Evolutionary conservation across 2,888 invertebrate species (phyloP).

Genomic region (Megalurothrips usitatus): DNA sequence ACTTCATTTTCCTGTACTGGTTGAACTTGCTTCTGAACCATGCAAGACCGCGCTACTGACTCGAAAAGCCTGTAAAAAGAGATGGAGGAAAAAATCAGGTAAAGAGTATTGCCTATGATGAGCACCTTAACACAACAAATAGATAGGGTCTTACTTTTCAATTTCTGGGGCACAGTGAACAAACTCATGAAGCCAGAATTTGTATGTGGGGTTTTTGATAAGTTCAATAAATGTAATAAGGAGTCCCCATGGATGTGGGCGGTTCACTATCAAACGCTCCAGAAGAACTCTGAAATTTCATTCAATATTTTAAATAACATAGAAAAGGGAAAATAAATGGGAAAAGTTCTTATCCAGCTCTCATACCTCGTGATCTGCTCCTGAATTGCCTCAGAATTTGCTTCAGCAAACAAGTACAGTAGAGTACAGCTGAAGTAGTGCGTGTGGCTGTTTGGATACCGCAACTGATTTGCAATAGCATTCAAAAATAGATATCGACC

Average conservation of each 20-base stretch:
- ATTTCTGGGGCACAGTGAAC: constrained; percentile 99
- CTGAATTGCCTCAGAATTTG: constrained; percentile 94
- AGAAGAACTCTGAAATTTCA: constrained; percentile 69
- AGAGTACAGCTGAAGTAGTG: constrained; percentile 99
- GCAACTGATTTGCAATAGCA: constrained; percentile 96
- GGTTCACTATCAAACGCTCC: constrained; percentile 94
- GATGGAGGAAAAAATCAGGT: not conserved
- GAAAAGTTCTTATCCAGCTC: not conserved
- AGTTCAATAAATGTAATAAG: constrained; percentile 98
- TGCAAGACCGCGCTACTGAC: constrained; percentile 93
- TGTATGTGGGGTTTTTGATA: constrained; percentile 96
- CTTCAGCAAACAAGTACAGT: constrained; percentile 94
- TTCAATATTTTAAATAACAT: not conserved
- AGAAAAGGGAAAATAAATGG: constrained; percentile 24
- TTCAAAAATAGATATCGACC: constrained; percentile 91
- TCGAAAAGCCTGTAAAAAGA: constrained; percentile 74
- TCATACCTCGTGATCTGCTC: constrained; percentile 80
- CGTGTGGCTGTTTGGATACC: constrained; percentile 99
- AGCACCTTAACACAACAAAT: constrained; percentile 33
- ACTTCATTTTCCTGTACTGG: constrained; percentile 42
- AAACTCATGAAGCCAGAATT: constrained; percentile 99
- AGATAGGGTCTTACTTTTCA: constrained; percentile 76
- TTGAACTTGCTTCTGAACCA: constrained; percentile 67
- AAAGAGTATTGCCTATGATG: constrained; percentile 33
- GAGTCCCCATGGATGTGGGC: constrained; percentile 99